Conservation (phyloP, 2,113 vertebrate genomes). For the Cephalopterus ornatus region DNA sequence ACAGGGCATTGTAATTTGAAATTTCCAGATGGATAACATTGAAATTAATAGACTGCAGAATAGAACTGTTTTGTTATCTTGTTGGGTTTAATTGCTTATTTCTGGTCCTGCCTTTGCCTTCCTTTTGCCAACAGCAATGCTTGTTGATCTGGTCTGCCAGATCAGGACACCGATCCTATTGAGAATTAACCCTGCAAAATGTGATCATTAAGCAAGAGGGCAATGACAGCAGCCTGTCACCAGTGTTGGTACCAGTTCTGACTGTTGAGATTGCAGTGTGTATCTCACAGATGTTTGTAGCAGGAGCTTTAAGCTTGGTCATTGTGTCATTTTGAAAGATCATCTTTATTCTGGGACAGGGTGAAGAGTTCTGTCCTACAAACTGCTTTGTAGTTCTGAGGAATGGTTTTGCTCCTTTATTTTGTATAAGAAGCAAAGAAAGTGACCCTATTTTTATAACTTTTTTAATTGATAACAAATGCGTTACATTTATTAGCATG, state of each 20-base stretch:
- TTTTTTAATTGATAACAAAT: neutral
- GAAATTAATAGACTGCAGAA: neutral
- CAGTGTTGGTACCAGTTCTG: neutral
- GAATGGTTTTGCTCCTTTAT: neutral
- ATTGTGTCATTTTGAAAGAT: neutral
- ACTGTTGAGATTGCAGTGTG: neutral
- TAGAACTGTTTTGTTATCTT: neutral
- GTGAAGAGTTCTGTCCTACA: neutral
- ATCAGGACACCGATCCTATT: neutral
- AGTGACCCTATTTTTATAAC: neutral
- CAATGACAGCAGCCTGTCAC: neutral
- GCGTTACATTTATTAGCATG: neutral
- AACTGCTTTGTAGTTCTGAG: neutral
- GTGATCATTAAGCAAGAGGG: neutral
- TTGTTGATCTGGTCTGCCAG: neutral
- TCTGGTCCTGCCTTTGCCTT: neutral
- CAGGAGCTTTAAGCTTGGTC: neutral
- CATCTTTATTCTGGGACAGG: neutral
- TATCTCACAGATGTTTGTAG: neutral
- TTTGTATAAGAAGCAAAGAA: neutral
- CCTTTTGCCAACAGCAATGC: neutral
- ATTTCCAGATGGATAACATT: neutral
- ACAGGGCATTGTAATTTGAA: neutral
- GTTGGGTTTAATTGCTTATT: neutral
- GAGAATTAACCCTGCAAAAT: neutral